Percentiles rank a stretch among this genome's conserved stretches.
Conservation (phyloP, 2,888 invertebrate genomes). For the Synergus itoensis region DNA sequence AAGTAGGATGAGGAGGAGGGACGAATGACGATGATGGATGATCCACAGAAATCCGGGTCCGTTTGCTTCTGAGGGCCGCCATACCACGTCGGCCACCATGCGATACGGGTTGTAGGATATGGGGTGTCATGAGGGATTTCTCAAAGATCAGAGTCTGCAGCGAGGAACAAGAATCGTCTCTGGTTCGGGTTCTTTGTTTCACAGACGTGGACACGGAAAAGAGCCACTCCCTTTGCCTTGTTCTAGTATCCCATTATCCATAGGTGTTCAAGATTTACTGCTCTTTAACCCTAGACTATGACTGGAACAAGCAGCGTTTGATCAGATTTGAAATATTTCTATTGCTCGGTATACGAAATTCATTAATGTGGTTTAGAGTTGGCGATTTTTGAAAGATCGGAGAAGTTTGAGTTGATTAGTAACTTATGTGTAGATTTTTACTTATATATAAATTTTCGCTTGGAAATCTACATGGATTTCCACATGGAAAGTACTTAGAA, state of each 20-base stretch:
- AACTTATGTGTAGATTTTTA: no score
- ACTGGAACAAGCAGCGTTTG: not conserved
- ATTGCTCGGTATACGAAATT: not conserved
- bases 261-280: slow-evolving; percentile 6
- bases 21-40: slow-evolving; percentile 77
- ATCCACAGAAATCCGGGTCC: slow-evolving; percentile 74
- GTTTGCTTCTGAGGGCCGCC: slow-evolving; percentile 75
- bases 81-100: slow-evolving; percentile 60
- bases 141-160: slow-evolving; percentile 55
- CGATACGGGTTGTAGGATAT: slow-evolving; percentile 45
- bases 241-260: slow-evolving; percentile 28
- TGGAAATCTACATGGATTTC: no score
- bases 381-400: no score
- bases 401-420: no score
- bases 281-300: not conserved
- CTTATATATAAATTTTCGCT: no score
- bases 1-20: slow-evolving; percentile 63
- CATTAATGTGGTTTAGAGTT: no score
- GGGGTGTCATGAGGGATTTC: slow-evolving; percentile 54
- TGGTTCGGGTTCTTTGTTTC: slow-evolving; percentile 29
- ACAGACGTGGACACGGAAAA: slow-evolving; percentile 25
- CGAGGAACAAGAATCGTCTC: slow-evolving; percentile 48
- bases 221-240: slow-evolving; percentile 38
- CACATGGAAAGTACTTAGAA: no score
- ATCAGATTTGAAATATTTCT: not conserved